Conservation (phyloP, 2,113 vertebrate genomes). For the Chascanopsetta lugubris region DNA sequence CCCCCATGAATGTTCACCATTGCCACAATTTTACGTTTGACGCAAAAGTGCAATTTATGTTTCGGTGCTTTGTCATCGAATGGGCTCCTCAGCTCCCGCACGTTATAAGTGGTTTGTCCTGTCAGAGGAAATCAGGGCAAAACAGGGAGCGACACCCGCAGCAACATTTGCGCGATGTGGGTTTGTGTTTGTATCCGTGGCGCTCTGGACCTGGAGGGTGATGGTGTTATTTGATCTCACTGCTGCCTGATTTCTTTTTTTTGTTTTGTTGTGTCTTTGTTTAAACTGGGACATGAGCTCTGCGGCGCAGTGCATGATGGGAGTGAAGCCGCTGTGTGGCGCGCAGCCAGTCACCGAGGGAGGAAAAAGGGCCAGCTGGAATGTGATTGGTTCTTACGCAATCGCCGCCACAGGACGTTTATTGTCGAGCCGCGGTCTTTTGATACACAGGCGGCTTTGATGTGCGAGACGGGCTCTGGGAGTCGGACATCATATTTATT, state of each 20-base stretch:
- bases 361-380: conserved; percentile 39
- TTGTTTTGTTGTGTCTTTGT: conserved; percentile 48
- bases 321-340: conserved; percentile 63
- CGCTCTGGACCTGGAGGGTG: conserved; percentile 39
- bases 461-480: conserved; percentile 22
- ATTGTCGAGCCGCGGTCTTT: conserved; percentile 48
- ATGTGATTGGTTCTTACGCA: conserved; percentile 62
- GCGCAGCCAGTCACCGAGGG: conserved; percentile 52
- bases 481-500: conserved; percentile 30
- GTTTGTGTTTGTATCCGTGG: conserved; percentile 30
- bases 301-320: conserved; percentile 56
- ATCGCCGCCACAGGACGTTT: conserved; percentile 46
- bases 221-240: conserved; percentile 35
- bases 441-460: conserved; percentile 40
- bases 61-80: not conserved
- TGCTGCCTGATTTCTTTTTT: too few species aligned
- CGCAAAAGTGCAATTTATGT: not conserved
- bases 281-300: conserved; percentile 68
- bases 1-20: conserved; percentile 36
- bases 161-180: not conserved
- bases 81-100: not conserved
- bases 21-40: not conserved
- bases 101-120: not conserved
- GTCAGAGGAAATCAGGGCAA: not conserved
- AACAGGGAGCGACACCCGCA: not conserved